A percentile compares a stretch with the other conserved stretches of the same genome.
phyloP scores from a whole-genome alignment of 2,113 vertebrate species.

The Isurus oxyrinchus region DNA sequence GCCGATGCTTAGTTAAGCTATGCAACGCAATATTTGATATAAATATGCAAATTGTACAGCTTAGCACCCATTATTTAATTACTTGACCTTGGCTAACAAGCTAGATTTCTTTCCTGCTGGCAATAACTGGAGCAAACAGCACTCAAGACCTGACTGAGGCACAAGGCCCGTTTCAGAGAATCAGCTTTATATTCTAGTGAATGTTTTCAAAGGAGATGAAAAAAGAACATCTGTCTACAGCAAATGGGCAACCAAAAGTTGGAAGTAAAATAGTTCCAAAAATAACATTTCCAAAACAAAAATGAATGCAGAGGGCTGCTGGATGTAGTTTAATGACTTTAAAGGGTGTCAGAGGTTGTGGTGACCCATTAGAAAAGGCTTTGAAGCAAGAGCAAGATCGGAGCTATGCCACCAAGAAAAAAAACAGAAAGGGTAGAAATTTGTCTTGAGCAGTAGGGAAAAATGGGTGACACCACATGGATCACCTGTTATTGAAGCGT shows the following conservation, averaged over 20 bases:
- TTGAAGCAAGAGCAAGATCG: neutral
- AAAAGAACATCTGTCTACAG: neutral
- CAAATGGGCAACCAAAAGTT: neutral
- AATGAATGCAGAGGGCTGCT: neutral
- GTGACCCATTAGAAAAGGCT: neutral
- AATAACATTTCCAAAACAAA: neutral
- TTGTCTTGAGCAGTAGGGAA: neutral
- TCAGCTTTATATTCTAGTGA: neutral
- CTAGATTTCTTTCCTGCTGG: neutral
- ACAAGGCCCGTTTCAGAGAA: neutral
- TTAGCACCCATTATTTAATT: neutral
- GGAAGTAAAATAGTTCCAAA: neutral
- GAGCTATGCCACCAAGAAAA: neutral
- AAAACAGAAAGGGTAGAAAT: neutral
- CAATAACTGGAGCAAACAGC: neutral
- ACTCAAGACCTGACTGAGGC: neutral
- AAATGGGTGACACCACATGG: neutral
- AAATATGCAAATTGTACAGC: too few relatives aligned
- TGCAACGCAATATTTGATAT: too few relatives aligned
- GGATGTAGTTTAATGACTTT: neutral
- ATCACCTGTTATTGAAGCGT: neutral
- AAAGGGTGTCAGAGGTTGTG: neutral
- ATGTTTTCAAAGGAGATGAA: neutral
- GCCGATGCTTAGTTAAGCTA: neutral
- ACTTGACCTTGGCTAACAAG: constrained; percentile 12